phyloP scores from a whole-genome alignment of 30 jellyfish, hydroid and myxozoan genomes.

The Aurelia sp. region DNA sequence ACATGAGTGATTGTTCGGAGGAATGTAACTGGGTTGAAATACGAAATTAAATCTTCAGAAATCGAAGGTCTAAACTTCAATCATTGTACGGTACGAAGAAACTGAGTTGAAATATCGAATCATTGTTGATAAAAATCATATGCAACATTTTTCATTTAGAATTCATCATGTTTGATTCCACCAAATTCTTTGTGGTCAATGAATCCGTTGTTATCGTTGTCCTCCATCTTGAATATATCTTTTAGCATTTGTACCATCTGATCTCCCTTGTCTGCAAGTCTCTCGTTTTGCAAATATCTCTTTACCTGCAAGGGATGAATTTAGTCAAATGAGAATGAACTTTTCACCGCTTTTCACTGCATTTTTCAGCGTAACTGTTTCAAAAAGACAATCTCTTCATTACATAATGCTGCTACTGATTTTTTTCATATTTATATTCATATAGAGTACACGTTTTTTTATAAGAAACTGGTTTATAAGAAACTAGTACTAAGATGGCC shows the following conservation, averaged over 20 bases:
- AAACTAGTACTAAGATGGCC: no score
- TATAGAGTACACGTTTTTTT: no score
- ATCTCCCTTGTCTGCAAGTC: slow-evolving; percentile 75
- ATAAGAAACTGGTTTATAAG: no score
- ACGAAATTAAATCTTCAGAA: neutral
- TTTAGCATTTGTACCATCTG: slow-evolving; percentile 65
- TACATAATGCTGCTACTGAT: no score
- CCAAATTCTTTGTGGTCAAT: slow-evolving; percentile 87
- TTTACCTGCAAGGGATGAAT: slow-evolving; percentile 55
- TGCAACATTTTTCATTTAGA: slow-evolving; percentile 33
- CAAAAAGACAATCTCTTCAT: no score
- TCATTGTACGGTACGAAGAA: neutral
- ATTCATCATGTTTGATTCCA: slow-evolving; percentile 91
- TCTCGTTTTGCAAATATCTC: slow-evolving; percentile 63
- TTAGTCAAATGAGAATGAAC: no score
- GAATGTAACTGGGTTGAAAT: no score
- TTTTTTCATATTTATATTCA: no score
- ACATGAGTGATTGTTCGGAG: no score
- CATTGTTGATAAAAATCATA: neutral
- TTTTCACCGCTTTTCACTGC: no score
- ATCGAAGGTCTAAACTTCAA: neutral
- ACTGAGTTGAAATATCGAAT: neutral
- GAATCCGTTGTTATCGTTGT: slow-evolving; percentile 81
- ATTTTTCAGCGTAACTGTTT: no score
- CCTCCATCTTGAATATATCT: slow-evolving; percentile 92